A percentile compares a stretch with the other conserved stretches of the same genome.
Evolutionary conservation across 1,140 invertebrate genomes (phyloP).

Genomic region (Bombus fervidus): DNA sequence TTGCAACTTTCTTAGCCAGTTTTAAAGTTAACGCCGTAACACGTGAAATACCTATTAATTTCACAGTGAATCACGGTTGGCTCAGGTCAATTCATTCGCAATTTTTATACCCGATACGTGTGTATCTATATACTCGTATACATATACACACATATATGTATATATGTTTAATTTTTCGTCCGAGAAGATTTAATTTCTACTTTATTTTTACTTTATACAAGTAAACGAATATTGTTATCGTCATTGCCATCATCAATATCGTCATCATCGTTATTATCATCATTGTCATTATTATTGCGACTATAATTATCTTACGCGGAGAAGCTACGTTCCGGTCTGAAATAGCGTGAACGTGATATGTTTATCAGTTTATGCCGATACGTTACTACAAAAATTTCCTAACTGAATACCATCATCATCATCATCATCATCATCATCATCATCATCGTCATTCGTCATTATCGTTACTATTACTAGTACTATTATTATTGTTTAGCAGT

Average conservation of each 20-base stretch:
- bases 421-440: conserved; percentile 5
- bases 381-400: not conserved
- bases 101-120: conserved; percentile 61
- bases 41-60: conserved; percentile 26
- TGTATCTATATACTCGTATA: not conserved
- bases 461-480: not conserved
- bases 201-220: not conserved
- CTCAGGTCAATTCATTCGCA: conserved; percentile 46
- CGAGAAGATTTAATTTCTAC: conserved; percentile 44
- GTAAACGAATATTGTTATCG: conserved; percentile 8
- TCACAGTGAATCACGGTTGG: conserved; percentile 20
- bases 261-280: not conserved
- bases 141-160: not conserved
- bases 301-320: conserved; percentile 2
- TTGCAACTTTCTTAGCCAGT: conserved; percentile 40
- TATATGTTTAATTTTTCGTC: conserved; percentile 59
- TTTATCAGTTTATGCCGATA: too few species aligned
- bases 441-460: not conserved
- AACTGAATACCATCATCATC: not conserved
- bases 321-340: not conserved
- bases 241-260: not conserved
- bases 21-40: conserved; percentile 40
- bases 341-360: not conserved
- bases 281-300: not conserved
- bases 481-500: not conserved